These are phyloP conservation scores for Scomber scombrus DNA, from an alignment of 2,113 vertebrate species.

Conservation along the genomic window DNA sequence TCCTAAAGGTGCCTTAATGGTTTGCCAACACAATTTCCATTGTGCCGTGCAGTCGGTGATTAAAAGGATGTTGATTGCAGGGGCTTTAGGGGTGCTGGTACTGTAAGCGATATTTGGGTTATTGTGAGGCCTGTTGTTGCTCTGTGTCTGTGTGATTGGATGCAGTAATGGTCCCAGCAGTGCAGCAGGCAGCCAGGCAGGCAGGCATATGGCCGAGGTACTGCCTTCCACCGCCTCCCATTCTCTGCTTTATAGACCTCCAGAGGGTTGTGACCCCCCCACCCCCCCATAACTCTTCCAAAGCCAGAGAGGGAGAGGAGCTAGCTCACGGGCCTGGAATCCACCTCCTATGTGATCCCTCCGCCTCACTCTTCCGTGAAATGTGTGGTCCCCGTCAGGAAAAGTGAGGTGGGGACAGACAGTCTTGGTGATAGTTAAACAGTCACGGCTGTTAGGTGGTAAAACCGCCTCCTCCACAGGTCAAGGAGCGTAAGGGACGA, in stretches of 20 bases:
- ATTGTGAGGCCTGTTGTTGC: constrained; percentile 63
- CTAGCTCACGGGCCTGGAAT: constrained; percentile 79
- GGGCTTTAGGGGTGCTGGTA: constrained; percentile 69
- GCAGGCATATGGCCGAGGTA: constrained; percentile 54
- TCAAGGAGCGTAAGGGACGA: constrained; percentile 51
- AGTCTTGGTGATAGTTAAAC: constrained; percentile 67
- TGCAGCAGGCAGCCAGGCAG: constrained; percentile 50
- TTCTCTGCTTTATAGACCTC: constrained; percentile 77
- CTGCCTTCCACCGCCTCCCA: constrained; percentile 58
- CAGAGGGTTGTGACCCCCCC: constrained; percentile 64
- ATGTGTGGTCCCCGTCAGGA: constrained; percentile 69
- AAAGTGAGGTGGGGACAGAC: constrained; percentile 22
- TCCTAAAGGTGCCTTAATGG: constrained; percentile 73
- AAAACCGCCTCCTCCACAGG: constrained; percentile 50
- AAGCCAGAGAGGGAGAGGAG: constrained; percentile 53
- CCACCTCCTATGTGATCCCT: constrained; percentile 49
- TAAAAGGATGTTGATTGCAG: constrained; percentile 76
- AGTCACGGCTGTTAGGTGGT: constrained; percentile 66
- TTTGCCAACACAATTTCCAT: constrained; percentile 54
- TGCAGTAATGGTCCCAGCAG: constrained; percentile 73
- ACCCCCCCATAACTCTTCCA: constrained; percentile 78
- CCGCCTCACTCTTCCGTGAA: constrained; percentile 26
- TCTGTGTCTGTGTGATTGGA: constrained; percentile 58
- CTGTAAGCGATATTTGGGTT: constrained; percentile 82
- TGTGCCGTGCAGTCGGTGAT: constrained; percentile 69